phyloP scores from a whole-genome alignment of 2,797 vertebrate species.

The Hoplostethus atlanticus region DNA sequence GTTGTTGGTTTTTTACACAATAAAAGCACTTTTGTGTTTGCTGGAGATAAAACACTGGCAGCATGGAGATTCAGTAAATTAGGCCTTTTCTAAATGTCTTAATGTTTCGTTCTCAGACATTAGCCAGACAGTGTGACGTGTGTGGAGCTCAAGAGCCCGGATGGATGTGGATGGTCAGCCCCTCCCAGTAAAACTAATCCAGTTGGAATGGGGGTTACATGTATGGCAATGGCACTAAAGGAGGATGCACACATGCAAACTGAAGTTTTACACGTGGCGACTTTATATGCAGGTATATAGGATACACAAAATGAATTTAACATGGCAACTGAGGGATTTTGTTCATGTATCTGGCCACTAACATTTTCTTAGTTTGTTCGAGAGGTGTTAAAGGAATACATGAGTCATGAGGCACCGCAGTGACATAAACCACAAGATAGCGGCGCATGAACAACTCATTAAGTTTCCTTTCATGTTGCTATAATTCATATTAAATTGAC shows the following conservation, averaged over 20 bases:
- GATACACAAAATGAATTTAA: background rate
- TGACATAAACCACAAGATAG: conserved; percentile 1
- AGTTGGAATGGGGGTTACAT: conserved; percentile 30
- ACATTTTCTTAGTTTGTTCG: too few relatives aligned
- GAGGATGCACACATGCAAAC: conserved; percentile 26
- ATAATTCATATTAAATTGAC: background rate
- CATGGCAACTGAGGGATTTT: too few relatives aligned
- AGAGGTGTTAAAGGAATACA: too few relatives aligned
- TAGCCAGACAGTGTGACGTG: conserved; percentile 18
- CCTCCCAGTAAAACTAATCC: conserved; percentile 28
- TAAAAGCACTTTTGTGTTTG: too few relatives aligned
- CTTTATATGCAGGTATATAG: conserved; percentile 3
- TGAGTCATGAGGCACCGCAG: background rate
- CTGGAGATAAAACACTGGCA: background rate
- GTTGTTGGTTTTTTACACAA: too few relatives aligned
- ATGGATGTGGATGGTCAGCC: conserved; percentile 13
- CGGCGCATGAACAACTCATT: conserved; percentile 10
- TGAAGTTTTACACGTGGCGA: conserved; percentile 15
- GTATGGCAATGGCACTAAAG: conserved; percentile 37
- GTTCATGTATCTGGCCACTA: too few relatives aligned
- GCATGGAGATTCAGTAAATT: too few relatives aligned
- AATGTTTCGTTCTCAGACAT: too few relatives aligned
- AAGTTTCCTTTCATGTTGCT: conserved; percentile 25
- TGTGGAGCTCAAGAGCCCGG: conserved; percentile 5
- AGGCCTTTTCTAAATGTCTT: too few relatives aligned